Evolutionary conservation across 2,113 vertebrate genomes (phyloP), one percentile per base, ranked within the genome.

Genomic region (Neolamprologus falcicula): DNA sequence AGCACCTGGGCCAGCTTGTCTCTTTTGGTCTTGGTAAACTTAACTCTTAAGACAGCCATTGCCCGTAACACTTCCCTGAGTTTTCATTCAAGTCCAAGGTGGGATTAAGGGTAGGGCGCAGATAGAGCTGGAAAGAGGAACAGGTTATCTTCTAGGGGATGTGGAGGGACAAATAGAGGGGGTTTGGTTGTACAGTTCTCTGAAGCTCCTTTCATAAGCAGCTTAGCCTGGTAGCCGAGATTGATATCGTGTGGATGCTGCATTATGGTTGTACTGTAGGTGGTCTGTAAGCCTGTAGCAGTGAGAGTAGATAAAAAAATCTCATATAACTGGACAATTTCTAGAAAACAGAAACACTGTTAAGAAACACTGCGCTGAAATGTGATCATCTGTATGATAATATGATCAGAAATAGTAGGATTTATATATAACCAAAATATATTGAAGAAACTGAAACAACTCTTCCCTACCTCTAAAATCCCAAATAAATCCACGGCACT

Each of bases 1-100:
- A 98, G 94, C 66, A 97, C 95, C 93, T 98, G 97, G 89, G 97
- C 97, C 90, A 98, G 26, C 88, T 97, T 98, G 94, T 97, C 96
- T 84, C 97, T 94, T 84, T 92, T 97, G 42, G 95, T 97, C 94
- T 97, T 98, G 86, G 97, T 98, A 94, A 98, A 98, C 88, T 96
- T 97, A 83, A 98, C 95, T 95, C 93, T 97, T 83, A 98, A 95
- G 45, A 98, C 96, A 2, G 97, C 97, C 97, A 98, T 98, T 3
- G 16, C 68, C 5, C 73, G 13, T 61, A 11, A 85, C 3, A 53
- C 17, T 52, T 21, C 28, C 61, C 16, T 37, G n/a, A 10, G 57
- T 90, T 90, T 82, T 80, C 78, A 57, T 68, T 61, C 57, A 83
- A 86, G 57, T 82, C 73, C 59, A 68, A 33, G 45, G 13, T 66